phyloP scores from a whole-genome alignment of 1,140 invertebrate species.

The Drosophila jambulina region DNA sequence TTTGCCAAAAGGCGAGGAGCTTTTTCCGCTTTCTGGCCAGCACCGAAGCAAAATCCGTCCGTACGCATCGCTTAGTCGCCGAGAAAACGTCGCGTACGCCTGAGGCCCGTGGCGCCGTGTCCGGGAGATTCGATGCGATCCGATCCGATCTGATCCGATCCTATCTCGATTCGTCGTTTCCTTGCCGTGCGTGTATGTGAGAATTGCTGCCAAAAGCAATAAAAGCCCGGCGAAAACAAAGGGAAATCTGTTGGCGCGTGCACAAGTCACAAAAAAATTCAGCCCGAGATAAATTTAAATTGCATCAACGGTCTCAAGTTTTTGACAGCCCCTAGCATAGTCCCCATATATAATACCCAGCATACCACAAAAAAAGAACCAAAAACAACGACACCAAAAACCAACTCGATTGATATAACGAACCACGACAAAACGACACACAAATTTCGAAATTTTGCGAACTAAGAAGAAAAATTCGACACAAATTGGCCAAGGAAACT shows the following conservation, averaged over 20 bases:
- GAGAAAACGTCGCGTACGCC: constrained; percentile 69
- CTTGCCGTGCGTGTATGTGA: constrained; percentile 37
- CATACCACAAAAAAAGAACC: constrained; percentile 6
- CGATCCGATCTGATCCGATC: constrained; percentile 52
- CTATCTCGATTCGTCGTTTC: constrained; percentile 40
- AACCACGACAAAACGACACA: constrained; percentile 49
- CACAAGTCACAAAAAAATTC: constrained; percentile 40
- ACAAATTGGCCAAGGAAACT: constrained; percentile 47
- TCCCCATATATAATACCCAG: constrained; percentile 11
- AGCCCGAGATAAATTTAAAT: constrained; percentile 72
- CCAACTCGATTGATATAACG: constrained; percentile 36
- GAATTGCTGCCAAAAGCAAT: constrained; percentile 55
- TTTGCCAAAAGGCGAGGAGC: constrained; percentile 51
- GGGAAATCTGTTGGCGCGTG: constrained; percentile 48
- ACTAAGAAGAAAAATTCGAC: constrained; percentile 21
- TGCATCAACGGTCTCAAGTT: constrained; percentile 71
- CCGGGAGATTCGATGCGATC: constrained; percentile 62
- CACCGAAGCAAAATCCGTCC: constrained; percentile 28
- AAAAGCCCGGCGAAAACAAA: constrained; percentile 49
- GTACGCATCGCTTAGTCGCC: constrained; percentile 60
- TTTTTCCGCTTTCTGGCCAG: constrained; percentile 53
- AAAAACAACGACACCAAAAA: constrained; percentile 38
- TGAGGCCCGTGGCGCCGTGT: constrained; percentile 57
- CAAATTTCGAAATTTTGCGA: constrained; percentile 44
- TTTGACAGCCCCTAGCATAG: constrained; percentile 63